A percentile compares a stretch with the other conserved stretches of the same genome.
phyloP scores from a whole-genome alignment of 2,113 vertebrate genomes.

The Cepphus grylle region DNA sequence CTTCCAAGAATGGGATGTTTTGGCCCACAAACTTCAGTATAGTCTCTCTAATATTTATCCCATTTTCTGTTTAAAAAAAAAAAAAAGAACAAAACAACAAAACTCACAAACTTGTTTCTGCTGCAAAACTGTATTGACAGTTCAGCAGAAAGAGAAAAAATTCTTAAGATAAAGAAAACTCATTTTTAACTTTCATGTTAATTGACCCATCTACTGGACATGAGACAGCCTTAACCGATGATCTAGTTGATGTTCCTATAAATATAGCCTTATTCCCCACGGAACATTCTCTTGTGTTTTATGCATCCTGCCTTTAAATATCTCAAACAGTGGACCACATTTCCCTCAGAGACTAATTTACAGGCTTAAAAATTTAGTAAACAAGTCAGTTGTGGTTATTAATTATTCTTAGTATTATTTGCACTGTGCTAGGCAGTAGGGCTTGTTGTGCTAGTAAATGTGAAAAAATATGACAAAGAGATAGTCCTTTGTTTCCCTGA shows the following conservation, averaged over 20 bases:
- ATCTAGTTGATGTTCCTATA: not conserved
- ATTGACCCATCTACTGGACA: not conserved
- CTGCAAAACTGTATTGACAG: not conserved
- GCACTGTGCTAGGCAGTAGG: no score
- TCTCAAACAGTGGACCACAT: not conserved
- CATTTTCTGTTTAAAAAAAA: not conserved
- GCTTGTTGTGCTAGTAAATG: not conserved
- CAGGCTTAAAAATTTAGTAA: not conserved
- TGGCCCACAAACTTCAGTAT: not conserved
- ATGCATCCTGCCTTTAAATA: not conserved
- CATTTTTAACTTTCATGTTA: not conserved
- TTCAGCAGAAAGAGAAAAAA: not conserved
- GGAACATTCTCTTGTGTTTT: not conserved
- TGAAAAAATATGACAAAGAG: accelerated
- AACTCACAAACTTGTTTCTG: not conserved
- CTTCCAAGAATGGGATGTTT: not conserved
- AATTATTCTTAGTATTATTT: not conserved
- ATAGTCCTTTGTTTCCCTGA: not conserved
- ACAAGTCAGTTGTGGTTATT: not conserved
- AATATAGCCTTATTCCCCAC: not conserved
- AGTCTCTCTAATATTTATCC: not conserved
- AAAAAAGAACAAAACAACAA: no score
- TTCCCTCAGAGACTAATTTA: not conserved
- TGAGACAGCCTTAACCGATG: not conserved
- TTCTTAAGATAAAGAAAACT: not conserved